Percentiles rank a stretch among this genome's conserved stretches.
These are phyloP conservation scores for Lordiphosa clarofinis DNA, from an alignment of 1,140 invertebrate species.

Conservation along the genomic window DNA sequence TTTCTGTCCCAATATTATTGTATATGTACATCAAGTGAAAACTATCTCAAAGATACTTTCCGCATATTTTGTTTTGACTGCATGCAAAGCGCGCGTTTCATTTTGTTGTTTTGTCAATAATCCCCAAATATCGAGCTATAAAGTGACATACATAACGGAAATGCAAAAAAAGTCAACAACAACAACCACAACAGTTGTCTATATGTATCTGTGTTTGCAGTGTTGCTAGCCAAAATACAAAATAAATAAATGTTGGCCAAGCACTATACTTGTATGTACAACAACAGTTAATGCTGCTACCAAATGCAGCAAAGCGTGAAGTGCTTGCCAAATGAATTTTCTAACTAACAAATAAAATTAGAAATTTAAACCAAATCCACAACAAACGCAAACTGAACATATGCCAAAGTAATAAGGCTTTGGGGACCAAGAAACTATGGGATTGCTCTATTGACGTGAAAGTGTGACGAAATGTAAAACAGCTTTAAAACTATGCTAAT, in stretches of 20 bases:
- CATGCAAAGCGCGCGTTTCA: conserved; percentile 52
- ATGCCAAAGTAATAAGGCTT: conserved; percentile 6
- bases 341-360: conserved; percentile 57
- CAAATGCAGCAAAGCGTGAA: conserved; percentile 69
- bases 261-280: conserved; percentile 47
- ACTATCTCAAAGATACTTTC: conserved; percentile 52
- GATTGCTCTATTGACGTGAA: conserved; percentile 27
- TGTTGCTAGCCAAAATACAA: conserved; percentile 47
- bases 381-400: not conserved
- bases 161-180: conserved; percentile 42
- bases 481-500: not conserved
- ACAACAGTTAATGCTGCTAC: conserved; percentile 51
- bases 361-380: conserved; percentile 35
- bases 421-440: conserved; percentile 16
- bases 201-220: conserved; percentile 33
- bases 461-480: conserved; percentile 17
- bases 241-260: conserved; percentile 59
- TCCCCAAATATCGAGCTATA: conserved; percentile 24
- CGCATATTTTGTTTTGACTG: conserved; percentile 31
- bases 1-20: conserved; percentile 47
- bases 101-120: conserved; percentile 73
- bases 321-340: conserved; percentile 74
- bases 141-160: conserved; percentile 52
- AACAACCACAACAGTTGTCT: conserved; percentile 31
- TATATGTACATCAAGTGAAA: conserved; percentile 43